phyloP scores from a whole-genome alignment of 2,113 vertebrate species.

The Gasterosteus nipponicus region DNA sequence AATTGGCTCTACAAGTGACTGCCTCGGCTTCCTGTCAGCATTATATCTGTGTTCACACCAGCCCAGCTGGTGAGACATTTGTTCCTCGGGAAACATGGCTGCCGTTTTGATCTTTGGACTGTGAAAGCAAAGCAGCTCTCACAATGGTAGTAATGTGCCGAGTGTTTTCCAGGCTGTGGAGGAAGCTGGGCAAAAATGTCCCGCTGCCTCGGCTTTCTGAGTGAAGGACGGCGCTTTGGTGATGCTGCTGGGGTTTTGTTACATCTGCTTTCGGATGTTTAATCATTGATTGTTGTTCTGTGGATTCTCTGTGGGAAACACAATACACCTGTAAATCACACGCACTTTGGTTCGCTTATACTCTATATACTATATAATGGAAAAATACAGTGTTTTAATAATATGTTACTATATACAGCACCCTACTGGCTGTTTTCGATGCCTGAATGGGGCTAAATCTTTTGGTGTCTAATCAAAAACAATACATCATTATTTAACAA shows the following conservation, averaged over 20 bases:
- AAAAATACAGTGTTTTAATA: not conserved
- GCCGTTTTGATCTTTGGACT: constrained; percentile 86
- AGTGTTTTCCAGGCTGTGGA: constrained; percentile 74
- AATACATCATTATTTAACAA: not conserved
- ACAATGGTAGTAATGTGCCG: constrained; percentile 76
- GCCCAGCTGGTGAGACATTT: constrained; percentile 79
- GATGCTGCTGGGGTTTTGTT: constrained; percentile 33
- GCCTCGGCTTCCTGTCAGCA: constrained; percentile 84
- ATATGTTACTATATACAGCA: not conserved
- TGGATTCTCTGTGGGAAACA: constrained; percentile 12
- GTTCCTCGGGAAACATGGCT: constrained; percentile 79
- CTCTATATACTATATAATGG: not conserved
- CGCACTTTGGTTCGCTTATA: not conserved
- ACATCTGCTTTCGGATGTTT: constrained; percentile 44
- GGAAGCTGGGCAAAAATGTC: constrained; percentile 68
- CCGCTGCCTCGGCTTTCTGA: constrained; percentile 50
- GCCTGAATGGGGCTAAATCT: not conserved
- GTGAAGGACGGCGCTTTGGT: constrained; percentile 40
- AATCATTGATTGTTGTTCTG: constrained; percentile 18
- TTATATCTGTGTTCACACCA: constrained; percentile 83
- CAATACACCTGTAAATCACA: constrained; percentile 7
- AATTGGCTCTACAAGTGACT: constrained; percentile 84
- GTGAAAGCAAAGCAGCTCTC: constrained; percentile 78
- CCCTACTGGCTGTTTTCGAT: not conserved
- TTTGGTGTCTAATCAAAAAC: not conserved